Base-by-base conservation (phyloP, 2,797 vertebrate species). In the Sphaeramia orbicularis region DNA sequence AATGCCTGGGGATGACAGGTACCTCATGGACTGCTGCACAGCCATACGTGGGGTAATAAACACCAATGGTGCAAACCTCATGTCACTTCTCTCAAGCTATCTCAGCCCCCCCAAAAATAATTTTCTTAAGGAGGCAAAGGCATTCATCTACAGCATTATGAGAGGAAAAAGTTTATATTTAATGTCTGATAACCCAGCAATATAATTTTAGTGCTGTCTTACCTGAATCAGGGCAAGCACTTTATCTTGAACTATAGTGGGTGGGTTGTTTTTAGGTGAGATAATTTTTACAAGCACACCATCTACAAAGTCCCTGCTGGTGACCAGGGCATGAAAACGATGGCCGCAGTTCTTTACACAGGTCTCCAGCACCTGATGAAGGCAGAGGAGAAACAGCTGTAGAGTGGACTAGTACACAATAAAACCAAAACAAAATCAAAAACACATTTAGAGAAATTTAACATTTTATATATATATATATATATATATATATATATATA, bases 271-370 rank as follows among this genome's bases (percentile, higher is more conserved):
- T 93, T 99, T 99, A 41, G 98, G 95, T 0, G 97, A 97, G 91
- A 99, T 97, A 69, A 99, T 96, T 93, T 96, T 99, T 82, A 99
- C 97, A 41, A 99, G 94, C 8, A 99, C 96, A 0, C 96, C 96
- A 2, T 99, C 98, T 0, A 99, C 95, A 86, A 99, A 99, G 85
- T 99, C 98, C 38, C 97, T 95, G 86, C 94, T 98, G 16, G 98
- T 96, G 83, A 99, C 96, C 0, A 99, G 94, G 38, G 96, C 85
- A 0, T 99, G 98, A 80, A 99, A 99, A 55, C 98, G 97, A 87
- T 98, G 97, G 71, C 98, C 98, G 4, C 98, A 99, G 94, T 99
- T 99, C 93, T 99, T 99, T 71, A 99, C 98, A 50, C 98, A 98
- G 0, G 98, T 99, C 89, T 99, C 98, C 72, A 99, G 90, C 45